Evolutionary conservation across 1,140 invertebrate genomes (phyloP).

Genomic region (Drosophila obscura): DNA sequence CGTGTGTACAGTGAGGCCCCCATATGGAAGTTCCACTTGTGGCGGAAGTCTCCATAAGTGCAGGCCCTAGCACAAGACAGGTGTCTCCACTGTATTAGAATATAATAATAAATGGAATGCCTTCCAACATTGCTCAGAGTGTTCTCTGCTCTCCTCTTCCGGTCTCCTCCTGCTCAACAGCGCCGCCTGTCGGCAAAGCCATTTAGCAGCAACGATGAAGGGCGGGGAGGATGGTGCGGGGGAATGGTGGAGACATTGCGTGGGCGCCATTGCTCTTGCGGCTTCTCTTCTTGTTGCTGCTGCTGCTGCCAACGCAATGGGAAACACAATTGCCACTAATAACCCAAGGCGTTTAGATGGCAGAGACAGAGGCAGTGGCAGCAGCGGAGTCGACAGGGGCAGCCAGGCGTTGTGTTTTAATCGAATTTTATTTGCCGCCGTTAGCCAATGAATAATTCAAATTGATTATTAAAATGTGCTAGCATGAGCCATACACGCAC

Average conservation of each 20-base stretch:
- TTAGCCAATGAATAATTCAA: conserved; percentile 82
- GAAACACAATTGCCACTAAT: conserved; percentile 78
- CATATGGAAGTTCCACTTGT: background rate
- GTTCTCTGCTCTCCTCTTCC: too few relatives aligned
- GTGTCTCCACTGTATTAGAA: too few relatives aligned
- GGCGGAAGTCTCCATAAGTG: conserved; percentile 4
- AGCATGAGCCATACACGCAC: conserved; percentile 32
- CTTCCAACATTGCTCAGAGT: too few relatives aligned
- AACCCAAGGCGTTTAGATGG: conserved; percentile 66
- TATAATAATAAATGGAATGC: too few relatives aligned
- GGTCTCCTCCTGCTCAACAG: too few relatives aligned
- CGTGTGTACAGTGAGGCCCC: conserved; percentile 3
- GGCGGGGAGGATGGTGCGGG: background rate
- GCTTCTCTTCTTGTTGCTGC: conserved; percentile 28
- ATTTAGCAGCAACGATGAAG: too few relatives aligned
- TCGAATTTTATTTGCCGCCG: conserved; percentile 82
- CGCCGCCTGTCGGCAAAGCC: too few relatives aligned
- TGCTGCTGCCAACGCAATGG: conserved; percentile 24
- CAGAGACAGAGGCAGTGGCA: conserved; percentile 16
- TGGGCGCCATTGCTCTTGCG: conserved; percentile 42
- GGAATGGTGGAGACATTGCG: conserved; percentile 40
- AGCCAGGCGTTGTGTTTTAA: conserved; percentile 67
- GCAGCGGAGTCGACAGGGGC: conserved; percentile 23
- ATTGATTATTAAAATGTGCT: conserved; percentile 78
- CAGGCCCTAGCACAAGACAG: too few relatives aligned